Evolutionary conservation across 1,140 invertebrate species (phyloP), one percentile per base, ranked within the genome.

Genomic region (Drosophila chauvacae): DNA sequence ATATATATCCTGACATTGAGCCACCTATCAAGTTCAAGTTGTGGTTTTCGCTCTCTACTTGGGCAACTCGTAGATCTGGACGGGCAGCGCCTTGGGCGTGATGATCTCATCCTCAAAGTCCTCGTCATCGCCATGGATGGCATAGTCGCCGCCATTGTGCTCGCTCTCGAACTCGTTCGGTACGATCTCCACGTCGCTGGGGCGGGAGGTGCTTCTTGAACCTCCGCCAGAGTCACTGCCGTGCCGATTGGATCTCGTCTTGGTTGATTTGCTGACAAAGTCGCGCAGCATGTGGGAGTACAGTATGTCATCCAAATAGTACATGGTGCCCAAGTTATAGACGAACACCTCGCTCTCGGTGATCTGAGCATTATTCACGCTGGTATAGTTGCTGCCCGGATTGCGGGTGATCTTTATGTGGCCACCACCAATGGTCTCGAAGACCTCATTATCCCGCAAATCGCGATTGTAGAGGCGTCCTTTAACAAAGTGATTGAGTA

Each of bases 401-500:
- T 93, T 90, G 28, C 94, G 93, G n/a, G 85, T 92, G 26, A 95
- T 92, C 62, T 92, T 91, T 30, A 95, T 92, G n/a, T 93, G 94
- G 44, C 93, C 93, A 41, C 94, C 94, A 33, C 94, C 94, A 45
- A 95, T 91, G 0, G 94, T 94, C 26, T 92, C 92, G 28, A 94
- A 92, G 3, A 93, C 93, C 23, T 92, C 92, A 41, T 93, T 94
- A 75, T 95, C 93, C 28, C 92, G 92, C 39, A 95, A 80, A 78
- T 95, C 94, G 26, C 93, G 93, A 77, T 94, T 93, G 69, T 95
- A 95, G 11, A 95, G 90, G 16, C 95, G 87, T 39, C 94, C 94
- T 62, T 94, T 94, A 3, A 95, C 94, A 81, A 95, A 95, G 81
- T 95, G 95, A 84, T 94, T 94, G n/a, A 95, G 84, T 5, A 95